Evolutionary conservation across 2,888 invertebrate species (phyloP).

Genomic region (Papilio demoleus): DNA sequence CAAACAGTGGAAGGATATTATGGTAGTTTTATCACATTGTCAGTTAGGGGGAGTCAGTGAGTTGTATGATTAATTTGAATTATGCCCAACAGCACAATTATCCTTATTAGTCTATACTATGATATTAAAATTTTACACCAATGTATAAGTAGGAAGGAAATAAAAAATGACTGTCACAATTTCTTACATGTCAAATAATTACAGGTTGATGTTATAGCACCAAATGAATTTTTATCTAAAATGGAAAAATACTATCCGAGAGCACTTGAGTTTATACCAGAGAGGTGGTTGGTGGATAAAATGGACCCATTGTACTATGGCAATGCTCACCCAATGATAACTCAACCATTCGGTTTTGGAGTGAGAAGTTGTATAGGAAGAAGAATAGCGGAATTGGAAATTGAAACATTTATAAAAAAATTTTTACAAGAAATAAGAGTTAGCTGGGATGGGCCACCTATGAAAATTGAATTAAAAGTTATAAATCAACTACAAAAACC

Average conservation of each 20-base stretch:
- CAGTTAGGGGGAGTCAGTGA: too few relatives aligned
- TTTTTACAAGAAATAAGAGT: conserved; percentile 61
- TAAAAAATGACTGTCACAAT: conserved; percentile 9
- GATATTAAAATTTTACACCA: too few relatives aligned
- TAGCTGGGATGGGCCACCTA: conserved; percentile 70
- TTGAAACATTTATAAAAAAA: conserved; percentile 79
- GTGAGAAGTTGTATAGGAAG: conserved; percentile 87
- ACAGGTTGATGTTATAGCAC: conserved; percentile 89
- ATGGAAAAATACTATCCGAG: conserved; percentile 81
- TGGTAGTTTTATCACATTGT: too few relatives aligned
- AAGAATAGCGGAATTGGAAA: conserved; percentile 88
- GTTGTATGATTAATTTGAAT: too few relatives aligned
- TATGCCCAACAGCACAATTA: too few relatives aligned
- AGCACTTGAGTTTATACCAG: conserved; percentile 84
- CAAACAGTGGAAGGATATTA: too few relatives aligned
- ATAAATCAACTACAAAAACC: conserved; percentile 65
- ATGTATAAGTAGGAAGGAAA: too few relatives aligned
- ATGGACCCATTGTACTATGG: conserved; percentile 70
- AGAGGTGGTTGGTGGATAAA: conserved; percentile 87
- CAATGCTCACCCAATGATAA: conserved; percentile 83
- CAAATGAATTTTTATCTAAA: conserved; percentile 86
- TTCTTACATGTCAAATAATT: conserved; percentile 49
- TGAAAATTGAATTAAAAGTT: conserved; percentile 60
- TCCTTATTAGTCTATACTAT: too few relatives aligned
- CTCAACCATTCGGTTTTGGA: conserved; percentile 87